Evolutionary conservation across 1,140 invertebrate species (phyloP), one percentile per base, ranked within the genome.

Genomic region (Drosophila ficusphila): DNA sequence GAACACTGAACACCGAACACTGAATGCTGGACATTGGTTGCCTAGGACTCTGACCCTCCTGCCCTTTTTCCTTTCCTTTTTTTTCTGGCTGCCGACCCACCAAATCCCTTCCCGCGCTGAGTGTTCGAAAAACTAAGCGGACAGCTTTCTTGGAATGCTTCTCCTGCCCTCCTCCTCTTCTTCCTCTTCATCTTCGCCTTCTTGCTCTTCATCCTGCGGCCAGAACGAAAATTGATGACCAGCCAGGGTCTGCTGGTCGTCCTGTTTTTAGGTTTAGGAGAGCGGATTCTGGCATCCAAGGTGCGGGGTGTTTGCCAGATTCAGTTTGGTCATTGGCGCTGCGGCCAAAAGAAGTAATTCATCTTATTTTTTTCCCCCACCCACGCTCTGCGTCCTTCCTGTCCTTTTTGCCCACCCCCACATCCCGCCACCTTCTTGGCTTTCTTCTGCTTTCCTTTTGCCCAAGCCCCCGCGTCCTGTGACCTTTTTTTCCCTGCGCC

Each of bases 281-380:
- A 3, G 12, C 12, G 33, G n/a, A 11, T 18, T 3, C 3, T 4
- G 19, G 36, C 33, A 8, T 39, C 31, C 31, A 19, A 49, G 57
- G 33, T 39, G 34, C 38, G 38, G 51, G 52, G 34, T 33, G 49
- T 68, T 60, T 68, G 48, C 29, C 33, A 39, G 38, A 52, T 58
- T 57, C 58, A 62, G 77, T 69, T 70, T 89, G 82, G 82, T 88
- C 82, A 88, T 88, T 88, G 82, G 83, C 82, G 83, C 82, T 77
- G 83, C 64, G 85, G 83, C 82, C 82, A 89, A 89, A 88, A 88
- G 83, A 88, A 88, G 83, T 88, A 88, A 88, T 88, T 88, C 82
- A 88, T 88, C 82, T 88, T 88, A 88, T 88, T 88, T 86, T 85
- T 81, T 82, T 39, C 60, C 72, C n/a, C 65, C 53, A 60, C 60